These are phyloP conservation scores for Pseudobourletiella spinata DNA, from an alignment of 1,140 invertebrate genomes.

Conservation along the genomic window DNA sequence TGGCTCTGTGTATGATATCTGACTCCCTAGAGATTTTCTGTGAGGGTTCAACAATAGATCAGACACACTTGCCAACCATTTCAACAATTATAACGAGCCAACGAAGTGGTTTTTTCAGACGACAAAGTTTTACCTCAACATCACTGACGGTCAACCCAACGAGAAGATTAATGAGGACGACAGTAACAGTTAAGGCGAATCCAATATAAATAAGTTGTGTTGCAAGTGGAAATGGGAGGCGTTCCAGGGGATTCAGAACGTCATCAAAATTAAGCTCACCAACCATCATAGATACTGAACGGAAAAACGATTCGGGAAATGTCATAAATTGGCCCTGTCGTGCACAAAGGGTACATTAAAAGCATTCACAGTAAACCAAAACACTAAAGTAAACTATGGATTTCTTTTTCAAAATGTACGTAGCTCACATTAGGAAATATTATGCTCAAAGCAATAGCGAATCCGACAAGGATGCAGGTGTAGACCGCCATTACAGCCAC, in stretches of 20 bases:
- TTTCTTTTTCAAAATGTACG: no score
- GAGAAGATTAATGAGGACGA: slow-evolving; percentile 69
- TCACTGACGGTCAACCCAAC: slow-evolving; percentile 72
- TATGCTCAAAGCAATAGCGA: slow-evolving; percentile 63
- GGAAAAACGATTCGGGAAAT: slow-evolving; percentile 46
- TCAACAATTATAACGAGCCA: no score
- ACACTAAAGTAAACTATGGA: no score
- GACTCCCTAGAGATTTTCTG: no score
- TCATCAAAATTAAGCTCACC: slow-evolving; percentile 76
- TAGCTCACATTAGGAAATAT: slow-evolving; percentile 53
- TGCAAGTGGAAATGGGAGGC: slow-evolving; percentile 43
- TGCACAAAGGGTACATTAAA: slow-evolving; percentile 5
- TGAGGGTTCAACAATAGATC: no score
- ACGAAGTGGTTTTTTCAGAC: no score
- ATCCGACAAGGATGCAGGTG: slow-evolving; percentile 64
- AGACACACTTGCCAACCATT: no score
- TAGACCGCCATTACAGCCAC: slow-evolving; percentile 70
- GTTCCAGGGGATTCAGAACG: slow-evolving; percentile 61
- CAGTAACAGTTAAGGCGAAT: slow-evolving; percentile 66
- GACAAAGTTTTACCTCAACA: slow-evolving; percentile 42
- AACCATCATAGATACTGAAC: slow-evolving; percentile 78
- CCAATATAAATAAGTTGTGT: slow-evolving; percentile 62
- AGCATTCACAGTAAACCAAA: no score
- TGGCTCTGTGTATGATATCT: no score
- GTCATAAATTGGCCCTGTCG: no score